Evolutionary conservation across 1,140 invertebrate genomes (phyloP).

Genomic region (Phthorimaea operculella): DNA sequence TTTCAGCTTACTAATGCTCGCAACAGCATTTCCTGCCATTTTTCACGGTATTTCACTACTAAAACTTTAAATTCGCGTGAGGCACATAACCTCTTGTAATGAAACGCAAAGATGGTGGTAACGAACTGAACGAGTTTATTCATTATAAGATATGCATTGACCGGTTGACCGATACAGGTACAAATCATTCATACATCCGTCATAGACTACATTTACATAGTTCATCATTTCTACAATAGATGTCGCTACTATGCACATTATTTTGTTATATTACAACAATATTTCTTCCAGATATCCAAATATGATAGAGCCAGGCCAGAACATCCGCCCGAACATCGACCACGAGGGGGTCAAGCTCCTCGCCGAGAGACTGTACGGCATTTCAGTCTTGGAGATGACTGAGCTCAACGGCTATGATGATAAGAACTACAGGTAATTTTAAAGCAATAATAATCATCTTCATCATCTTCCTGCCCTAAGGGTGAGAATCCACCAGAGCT

Average conservation of each 20-base stretch:
- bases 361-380: conserved; percentile 75
- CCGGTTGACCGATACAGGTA: no score
- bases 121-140: background rate
- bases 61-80: background rate
- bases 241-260: no score
- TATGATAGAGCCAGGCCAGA: conserved; percentile 68
- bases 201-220: no score
- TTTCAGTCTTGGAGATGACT: conserved; percentile 71
- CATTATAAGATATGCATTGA: no score
- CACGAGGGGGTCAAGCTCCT: conserved; percentile 68
- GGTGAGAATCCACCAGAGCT: no score
- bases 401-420: conserved; percentile 85
- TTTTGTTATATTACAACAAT: no score
- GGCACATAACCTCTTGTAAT: background rate
- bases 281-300: background rate
- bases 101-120: background rate
- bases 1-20: conserved; percentile 16
- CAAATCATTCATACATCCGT: no score
- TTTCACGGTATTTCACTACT: background rate
- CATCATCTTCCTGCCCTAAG: no score
- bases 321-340: conserved; percentile 72
- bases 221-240: no score
- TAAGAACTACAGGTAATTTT: conserved; percentile 81
- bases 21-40: background rate
- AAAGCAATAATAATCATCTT: no score